Percentiles rank a stretch among this genome's conserved stretches.
phyloP scores from a whole-genome alignment of 2,888 invertebrate species.

The Ochropacha duplaris region DNA sequence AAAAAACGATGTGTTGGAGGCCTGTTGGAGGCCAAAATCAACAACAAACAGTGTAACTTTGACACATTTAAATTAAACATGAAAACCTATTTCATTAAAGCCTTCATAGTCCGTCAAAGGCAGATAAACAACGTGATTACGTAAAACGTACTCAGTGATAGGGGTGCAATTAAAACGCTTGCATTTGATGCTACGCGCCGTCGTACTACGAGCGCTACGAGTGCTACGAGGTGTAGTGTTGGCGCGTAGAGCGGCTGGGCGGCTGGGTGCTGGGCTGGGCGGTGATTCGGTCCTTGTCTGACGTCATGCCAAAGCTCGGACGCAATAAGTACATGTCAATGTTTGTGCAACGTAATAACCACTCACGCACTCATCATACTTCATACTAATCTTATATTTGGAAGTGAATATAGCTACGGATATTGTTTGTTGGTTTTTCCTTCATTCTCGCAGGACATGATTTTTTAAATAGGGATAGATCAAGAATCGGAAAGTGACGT shows the following conservation, averaged over 20 bases:
- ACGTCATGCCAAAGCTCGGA: constrained; percentile 5
- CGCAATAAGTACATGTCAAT: constrained; percentile 12
- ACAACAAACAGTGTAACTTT: constrained; percentile 28
- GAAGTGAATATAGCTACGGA: too few species aligned
- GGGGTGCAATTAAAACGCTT: neutral
- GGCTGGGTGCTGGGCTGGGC: neutral
- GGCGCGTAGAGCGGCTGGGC: neutral
- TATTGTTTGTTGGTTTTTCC: too few species aligned
- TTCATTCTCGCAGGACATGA: too few species aligned
- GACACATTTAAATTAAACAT: constrained; percentile 25
- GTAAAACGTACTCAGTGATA: neutral
- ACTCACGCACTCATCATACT: constrained; percentile 20
- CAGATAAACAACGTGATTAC: constrained; percentile 14
- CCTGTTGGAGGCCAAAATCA: constrained; percentile 19
- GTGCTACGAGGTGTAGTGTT: neutral
- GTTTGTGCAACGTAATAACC: constrained; percentile 20
- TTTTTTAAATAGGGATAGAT: too few species aligned
- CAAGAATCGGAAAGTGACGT: too few species aligned
- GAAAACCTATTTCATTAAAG: constrained; percentile 21
- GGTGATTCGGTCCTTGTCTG: neutral
- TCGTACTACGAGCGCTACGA: too few species aligned
- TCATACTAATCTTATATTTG: too few species aligned
- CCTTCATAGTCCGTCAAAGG: constrained; percentile 8
- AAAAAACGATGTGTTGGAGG: constrained; percentile 12
- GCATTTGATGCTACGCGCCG: neutral